Conservation (phyloP, 2,888 invertebrate species). For the Amblyjoppa fuscipennis region DNA sequence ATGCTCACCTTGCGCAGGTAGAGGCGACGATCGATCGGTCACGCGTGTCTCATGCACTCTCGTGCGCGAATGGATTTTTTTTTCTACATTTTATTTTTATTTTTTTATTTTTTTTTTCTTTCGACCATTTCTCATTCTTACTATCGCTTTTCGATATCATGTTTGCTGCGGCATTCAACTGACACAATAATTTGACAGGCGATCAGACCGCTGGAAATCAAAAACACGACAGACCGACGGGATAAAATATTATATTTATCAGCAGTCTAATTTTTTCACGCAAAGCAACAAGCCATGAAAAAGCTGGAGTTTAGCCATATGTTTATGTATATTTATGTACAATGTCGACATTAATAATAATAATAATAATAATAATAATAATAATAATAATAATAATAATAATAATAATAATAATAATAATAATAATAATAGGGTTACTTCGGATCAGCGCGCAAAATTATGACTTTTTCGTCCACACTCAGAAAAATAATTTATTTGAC, state of each 20-base stretch:
- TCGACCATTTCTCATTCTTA: constrained; percentile 8
- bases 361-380: too few species aligned
- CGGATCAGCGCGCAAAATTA: neutral
- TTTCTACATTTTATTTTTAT: neutral
- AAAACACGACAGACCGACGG: constrained; percentile 42
- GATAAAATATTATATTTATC: constrained; percentile 20
- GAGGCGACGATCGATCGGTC: constrained; percentile 48
- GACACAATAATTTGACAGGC: constrained; percentile 62
- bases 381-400: too few species aligned
- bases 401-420: too few species aligned
- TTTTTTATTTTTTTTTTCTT: constrained; percentile 5
- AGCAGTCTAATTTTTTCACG: constrained; percentile 10
- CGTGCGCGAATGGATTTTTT: constrained; percentile 13
- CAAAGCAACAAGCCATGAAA: neutral
- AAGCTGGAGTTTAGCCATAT: neutral
- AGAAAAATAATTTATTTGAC: too few species aligned
- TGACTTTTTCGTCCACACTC: too few species aligned
- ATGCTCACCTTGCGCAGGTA: constrained; percentile 11
- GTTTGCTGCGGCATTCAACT: constrained; percentile 48
- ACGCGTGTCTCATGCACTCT: constrained; percentile 21
- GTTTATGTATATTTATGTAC: neutral
- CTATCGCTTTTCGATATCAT: constrained; percentile 49
- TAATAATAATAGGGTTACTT: neutral
- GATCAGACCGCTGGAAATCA: constrained; percentile 27
- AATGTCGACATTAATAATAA: too few species aligned